A percentile compares a stretch with the other conserved stretches of the same genome.
These are phyloP conservation scores for Ashinkailepas kermadecensis DNA, from an alignment of 2,888 invertebrate genomes.

Conservation along the genomic window DNA sequence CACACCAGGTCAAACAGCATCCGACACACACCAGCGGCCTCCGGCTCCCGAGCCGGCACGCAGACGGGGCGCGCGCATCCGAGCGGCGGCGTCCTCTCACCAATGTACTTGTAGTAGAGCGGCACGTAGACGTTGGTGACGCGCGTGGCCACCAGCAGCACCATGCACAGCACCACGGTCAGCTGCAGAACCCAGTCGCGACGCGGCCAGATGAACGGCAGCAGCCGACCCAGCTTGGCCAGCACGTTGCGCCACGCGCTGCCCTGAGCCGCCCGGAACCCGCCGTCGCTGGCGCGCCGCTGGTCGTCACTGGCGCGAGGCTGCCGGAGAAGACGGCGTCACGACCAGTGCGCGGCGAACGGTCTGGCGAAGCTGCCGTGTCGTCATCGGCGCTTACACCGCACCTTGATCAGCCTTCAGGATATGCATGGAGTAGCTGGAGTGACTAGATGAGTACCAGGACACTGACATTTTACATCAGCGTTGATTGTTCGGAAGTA, in stretches of 20 bases:
- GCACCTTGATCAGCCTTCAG: no score
- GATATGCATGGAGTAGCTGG: no score
- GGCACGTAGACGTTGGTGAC: constrained; percentile 86
- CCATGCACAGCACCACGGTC: constrained; percentile 71
- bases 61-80: neutral
- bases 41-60: constrained; percentile 53
- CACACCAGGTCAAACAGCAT: neutral
- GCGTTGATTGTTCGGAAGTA: no score
- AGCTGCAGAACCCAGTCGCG: constrained; percentile 67
- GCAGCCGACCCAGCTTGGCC: constrained; percentile 66
- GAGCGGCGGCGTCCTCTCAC: constrained; percentile 48
- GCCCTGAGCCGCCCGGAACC: constrained; percentile 36
- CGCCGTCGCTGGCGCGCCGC: neutral
- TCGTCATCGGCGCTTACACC: no score
- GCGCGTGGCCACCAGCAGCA: constrained; percentile 67
- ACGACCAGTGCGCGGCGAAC: no score
- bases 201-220: constrained; percentile 92
- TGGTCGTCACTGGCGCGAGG: neutral
- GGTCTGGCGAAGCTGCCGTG: no score
- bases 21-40: neutral
- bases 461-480: no score
- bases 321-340: neutral
- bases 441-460: no score
- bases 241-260: constrained; percentile 74
- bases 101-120: constrained; percentile 84